These are phyloP conservation scores for Pterocles burchelli DNA, from an alignment of 2,113 vertebrate genomes.

Conservation along the genomic window DNA sequence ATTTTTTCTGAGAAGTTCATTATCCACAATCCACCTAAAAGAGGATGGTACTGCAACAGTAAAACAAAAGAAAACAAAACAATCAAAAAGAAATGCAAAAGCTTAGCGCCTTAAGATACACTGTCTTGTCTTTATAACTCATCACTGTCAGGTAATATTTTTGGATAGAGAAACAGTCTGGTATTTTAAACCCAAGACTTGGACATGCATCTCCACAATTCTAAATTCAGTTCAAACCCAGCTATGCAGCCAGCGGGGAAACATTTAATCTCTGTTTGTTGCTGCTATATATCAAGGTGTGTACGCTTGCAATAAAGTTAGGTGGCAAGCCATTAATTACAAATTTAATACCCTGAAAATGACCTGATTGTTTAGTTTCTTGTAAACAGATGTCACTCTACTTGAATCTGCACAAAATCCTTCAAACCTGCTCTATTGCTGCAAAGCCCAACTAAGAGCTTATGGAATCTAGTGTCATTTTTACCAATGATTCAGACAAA, in stretches of 20 bases:
- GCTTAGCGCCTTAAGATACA: neutral
- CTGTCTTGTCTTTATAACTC: neutral
- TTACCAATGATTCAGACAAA: neutral
- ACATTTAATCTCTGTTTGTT: neutral
- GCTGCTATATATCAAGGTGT: neutral
- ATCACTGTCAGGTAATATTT: neutral
- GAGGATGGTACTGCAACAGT: conserved; percentile 76
- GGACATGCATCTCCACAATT: neutral
- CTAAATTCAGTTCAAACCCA: neutral
- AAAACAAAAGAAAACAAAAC: neutral
- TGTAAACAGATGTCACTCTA: neutral
- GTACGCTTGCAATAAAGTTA: neutral
- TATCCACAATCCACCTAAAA: conserved; percentile 84
- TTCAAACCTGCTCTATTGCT: neutral
- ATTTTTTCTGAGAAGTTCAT: conserved; percentile 78
- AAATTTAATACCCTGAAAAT: neutral
- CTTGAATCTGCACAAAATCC: neutral
- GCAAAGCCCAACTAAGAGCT: neutral
- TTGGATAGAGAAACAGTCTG: neutral
- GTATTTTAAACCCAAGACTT: neutral
- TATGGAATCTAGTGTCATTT: neutral
- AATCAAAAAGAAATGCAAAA: neutral
- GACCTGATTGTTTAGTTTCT: neutral
- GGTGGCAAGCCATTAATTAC: neutral
- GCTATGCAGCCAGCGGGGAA: neutral